phyloP scores from a whole-genome alignment of 2,797 vertebrate genomes.

The Mormyrus proboscirostris region DNA sequence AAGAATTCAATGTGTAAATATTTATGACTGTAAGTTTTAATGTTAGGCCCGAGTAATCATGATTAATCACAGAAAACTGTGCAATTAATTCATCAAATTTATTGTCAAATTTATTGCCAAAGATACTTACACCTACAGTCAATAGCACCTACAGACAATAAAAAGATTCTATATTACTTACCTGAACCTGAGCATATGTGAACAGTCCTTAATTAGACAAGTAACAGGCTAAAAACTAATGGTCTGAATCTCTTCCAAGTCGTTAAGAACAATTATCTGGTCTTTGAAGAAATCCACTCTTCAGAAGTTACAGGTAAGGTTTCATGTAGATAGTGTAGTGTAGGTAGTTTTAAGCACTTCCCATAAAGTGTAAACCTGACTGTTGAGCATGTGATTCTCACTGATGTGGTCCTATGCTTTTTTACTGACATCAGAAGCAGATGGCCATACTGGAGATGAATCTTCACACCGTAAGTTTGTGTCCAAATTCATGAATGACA shows the following conservation, averaged over 20 bases:
- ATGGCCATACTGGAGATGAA: neutral
- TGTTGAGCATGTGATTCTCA: neutral
- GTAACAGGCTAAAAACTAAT: neutral
- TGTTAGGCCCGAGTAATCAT: neutral
- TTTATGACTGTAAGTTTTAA: neutral
- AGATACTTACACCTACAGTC: neutral
- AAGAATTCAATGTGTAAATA: neutral
- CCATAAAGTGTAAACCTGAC: neutral
- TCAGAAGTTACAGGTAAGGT: slow-evolving; percentile 13
- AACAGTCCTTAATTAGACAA: neutral
- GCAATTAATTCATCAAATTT: neutral
- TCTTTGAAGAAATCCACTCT: neutral
- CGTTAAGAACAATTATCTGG: slow-evolving; percentile 2
- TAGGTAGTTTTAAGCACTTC: neutral
- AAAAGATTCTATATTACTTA: neutral
- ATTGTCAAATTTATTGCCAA: neutral
- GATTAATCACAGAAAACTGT: neutral
- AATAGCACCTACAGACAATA: neutral
- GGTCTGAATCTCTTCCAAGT: neutral
- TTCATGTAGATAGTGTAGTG: neutral
- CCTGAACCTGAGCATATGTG: neutral
- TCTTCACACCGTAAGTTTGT: slow-evolving; percentile 8
- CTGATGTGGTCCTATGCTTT: neutral
- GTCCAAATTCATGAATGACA: neutral
- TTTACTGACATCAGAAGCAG: neutral